A percentile compares a stretch with the other conserved stretches of the same genome.
Evolutionary conservation across 2,113 vertebrate species (phyloP).

Genomic region (Jaculus jaculus): DNA sequence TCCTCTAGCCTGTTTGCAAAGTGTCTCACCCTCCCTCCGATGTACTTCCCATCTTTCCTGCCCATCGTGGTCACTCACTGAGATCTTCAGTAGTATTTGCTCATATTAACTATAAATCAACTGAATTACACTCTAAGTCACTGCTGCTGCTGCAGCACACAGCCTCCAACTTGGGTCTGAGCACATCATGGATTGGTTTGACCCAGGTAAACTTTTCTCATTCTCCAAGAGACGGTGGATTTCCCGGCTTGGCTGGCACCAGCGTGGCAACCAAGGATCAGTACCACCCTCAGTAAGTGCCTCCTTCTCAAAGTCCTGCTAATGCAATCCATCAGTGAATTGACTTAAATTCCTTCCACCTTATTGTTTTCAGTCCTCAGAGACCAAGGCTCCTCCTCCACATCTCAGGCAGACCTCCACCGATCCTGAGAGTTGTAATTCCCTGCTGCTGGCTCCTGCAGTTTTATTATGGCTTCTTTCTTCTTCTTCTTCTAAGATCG

Average conservation of each 20-base stretch:
- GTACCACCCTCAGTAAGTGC: background rate
- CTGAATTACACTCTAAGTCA: slow-evolving; percentile 61
- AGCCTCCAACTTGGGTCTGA: slow-evolving; percentile 39
- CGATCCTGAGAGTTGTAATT: slow-evolving; percentile 63
- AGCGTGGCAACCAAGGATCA: background rate
- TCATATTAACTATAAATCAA: slow-evolving; percentile 59
- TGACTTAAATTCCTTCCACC: slow-evolving; percentile 71
- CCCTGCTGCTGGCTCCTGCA: slow-evolving; percentile 51
- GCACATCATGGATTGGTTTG: background rate
- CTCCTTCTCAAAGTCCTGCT: slow-evolving; percentile 51
- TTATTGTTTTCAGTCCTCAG: slow-evolving; percentile 68
- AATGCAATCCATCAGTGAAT: slow-evolving; percentile 54
- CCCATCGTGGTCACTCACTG: background rate
- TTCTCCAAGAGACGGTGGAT: background rate
- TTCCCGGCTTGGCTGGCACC: slow-evolving; percentile 14
- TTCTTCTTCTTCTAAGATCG: background rate
- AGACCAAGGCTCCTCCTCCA: slow-evolving; percentile 54
- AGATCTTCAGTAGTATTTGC: slow-evolving; percentile 74
- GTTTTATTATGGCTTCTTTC: slow-evolving; percentile 71
- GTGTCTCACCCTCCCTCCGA: slow-evolving; percentile 53
- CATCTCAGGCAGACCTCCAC: slow-evolving; percentile 42
- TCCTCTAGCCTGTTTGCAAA: slow-evolving; percentile 51
- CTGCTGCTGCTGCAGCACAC: background rate
- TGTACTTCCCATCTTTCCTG: slow-evolving; percentile 57
- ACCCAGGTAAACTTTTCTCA: slow-evolving; percentile 31